Conservation (phyloP, 1,140 invertebrate genomes). For the Caenorhabditis latens region DNA sequence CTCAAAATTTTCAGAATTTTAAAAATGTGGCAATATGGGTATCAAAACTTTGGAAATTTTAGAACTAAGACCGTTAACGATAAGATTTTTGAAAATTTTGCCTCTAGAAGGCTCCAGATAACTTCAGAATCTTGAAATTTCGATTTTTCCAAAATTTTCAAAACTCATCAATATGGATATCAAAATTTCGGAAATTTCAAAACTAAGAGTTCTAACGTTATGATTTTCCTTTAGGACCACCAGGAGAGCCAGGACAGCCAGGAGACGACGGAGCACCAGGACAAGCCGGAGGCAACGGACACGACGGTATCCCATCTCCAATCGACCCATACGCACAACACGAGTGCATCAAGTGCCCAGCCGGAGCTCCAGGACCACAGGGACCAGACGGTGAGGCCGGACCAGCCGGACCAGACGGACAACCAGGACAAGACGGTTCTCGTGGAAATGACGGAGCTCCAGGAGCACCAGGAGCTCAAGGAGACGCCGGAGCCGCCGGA, state of each 20-base stretch:
- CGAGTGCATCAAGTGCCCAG: slow-evolving; percentile 48
- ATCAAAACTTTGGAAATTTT: too few species aligned
- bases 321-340: slow-evolving; percentile 40
- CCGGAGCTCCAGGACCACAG: slow-evolving; percentile 31
- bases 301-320: slow-evolving; percentile 50
- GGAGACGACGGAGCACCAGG: slow-evolving; percentile 50
- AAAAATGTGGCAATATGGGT: too few species aligned
- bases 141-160: too few species aligned
- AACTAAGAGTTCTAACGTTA: not conserved
- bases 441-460: slow-evolving; percentile 20
- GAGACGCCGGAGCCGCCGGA: slow-evolving; percentile 32
- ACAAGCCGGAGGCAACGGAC: slow-evolving; percentile 33
- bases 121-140: too few species aligned
- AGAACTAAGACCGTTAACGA: not conserved
- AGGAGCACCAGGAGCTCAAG: slow-evolving; percentile 46
- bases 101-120: too few species aligned
- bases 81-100: too few species aligned
- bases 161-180: not conserved
- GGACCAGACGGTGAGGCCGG: slow-evolving; percentile 54
- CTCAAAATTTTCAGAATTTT: too few species aligned
- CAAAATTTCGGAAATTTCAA: too few species aligned
- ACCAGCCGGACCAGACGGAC: slow-evolving; percentile 37
- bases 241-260: slow-evolving; percentile 40
- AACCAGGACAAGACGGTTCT: slow-evolving; percentile 8
- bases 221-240: not conserved